Evolutionary conservation across 1,140 invertebrate genomes (phyloP), one percentile per base, ranked within the genome.

Genomic region (Hylaeus volcanicus): DNA sequence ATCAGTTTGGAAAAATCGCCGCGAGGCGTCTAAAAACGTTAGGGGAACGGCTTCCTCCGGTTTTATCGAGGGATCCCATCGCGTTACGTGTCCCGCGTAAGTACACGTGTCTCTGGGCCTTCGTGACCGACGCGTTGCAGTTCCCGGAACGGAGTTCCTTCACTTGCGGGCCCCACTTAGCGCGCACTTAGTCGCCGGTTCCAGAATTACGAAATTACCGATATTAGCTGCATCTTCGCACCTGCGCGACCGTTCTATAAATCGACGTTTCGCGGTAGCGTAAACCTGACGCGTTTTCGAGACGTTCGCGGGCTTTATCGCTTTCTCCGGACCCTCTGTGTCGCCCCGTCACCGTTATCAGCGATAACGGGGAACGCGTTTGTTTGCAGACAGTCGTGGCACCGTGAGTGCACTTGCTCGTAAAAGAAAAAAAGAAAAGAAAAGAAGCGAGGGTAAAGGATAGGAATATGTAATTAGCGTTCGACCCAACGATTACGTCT

Each of bases 91-190:
- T 73, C 63, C 58, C 70, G 8, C 12, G 64, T 39, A 61, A 26
- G 60, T 61, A 56, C 83, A 84, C 72, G 66, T 75, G 60, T 74
- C 64, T 73, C 73, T 41, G 41, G 61, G 55, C 55, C 58, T 85
- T 86, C 83, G 79, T 86, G 83, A 86, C 83, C 66, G 68, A 85
- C 56, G 64, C 58, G 60, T 79, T 85, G 74, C 68, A 73, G 66
- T 77, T 86, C 79, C 76, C 45, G 41, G 83, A 85, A 74, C 70
- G 41, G n/a, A 61, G 64, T 77, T 84, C 76, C 75, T 74, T 78
- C 83, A 48, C 69, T 73, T 12, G 26, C 55, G 11, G 41, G 26
- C 26, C 26, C 56, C 56, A 45, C 53, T 80, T 65, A 53, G 65
- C 60, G 66, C 68, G 26, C 64, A 71, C 70, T 65, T 68, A 55